phyloP scores from a whole-genome alignment of 2,888 invertebrate species.

The Lottia gigantea region DNA sequence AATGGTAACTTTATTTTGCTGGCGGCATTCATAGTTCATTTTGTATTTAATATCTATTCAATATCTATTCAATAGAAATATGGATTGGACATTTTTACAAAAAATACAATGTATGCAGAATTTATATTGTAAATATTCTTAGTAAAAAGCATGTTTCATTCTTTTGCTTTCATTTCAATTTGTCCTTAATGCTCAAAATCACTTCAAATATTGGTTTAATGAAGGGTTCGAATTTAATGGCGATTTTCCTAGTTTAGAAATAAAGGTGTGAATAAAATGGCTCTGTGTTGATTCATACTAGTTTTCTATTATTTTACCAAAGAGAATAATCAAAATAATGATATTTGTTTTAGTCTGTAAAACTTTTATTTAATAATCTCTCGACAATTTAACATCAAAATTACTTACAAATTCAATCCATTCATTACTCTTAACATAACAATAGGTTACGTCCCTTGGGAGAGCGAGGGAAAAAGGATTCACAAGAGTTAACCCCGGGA shows the following conservation, averaged over 20 bases:
- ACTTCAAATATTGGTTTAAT: conserved; percentile 5
- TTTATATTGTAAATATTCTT: no score
- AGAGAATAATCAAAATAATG: background rate
- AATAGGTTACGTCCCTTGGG: background rate
- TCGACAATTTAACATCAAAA: background rate
- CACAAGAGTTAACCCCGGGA: background rate
- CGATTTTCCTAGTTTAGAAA: no score
- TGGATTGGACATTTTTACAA: no score
- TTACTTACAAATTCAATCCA: background rate
- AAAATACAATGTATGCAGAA: no score
- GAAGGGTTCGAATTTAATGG: background rate
- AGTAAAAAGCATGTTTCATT: no score
- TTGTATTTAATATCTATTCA: no score
- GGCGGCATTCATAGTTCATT: no score
- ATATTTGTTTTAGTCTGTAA: background rate
- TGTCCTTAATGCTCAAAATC: background rate
- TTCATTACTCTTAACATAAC: no score
- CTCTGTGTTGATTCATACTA: background rate
- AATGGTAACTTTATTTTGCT: no score
- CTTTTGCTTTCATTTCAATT: no score
- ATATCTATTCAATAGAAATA: no score
- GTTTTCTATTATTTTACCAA: background rate
- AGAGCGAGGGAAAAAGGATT: background rate
- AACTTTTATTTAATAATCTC: background rate
- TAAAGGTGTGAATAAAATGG: background rate